These are phyloP conservation scores for Cephalopholis sonnerati DNA, from an alignment of 2,113 vertebrate species.

Conservation along the genomic window DNA sequence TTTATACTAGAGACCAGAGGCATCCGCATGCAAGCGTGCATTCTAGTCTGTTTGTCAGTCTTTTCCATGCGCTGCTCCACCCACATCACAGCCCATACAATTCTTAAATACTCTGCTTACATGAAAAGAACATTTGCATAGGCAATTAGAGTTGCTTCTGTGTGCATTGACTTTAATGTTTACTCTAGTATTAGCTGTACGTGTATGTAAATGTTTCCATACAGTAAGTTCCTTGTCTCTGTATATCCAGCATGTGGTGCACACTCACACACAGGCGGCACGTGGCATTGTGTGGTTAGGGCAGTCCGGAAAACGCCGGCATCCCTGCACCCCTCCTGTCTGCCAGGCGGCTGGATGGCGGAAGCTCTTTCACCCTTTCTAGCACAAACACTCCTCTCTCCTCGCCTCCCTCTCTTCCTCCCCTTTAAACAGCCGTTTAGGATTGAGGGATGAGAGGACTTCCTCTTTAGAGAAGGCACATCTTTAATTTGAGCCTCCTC, in stretches of 20 bases:
- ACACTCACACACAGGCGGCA: slow-evolving; percentile 42
- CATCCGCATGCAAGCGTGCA: slow-evolving; percentile 63
- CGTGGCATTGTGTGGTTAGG: slow-evolving; percentile 75
- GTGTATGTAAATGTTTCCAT: slow-evolving; percentile 30
- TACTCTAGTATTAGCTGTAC: slow-evolving; percentile 29
- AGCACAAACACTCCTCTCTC: slow-evolving; percentile 74
- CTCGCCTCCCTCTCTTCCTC: slow-evolving; percentile 75
- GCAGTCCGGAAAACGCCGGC: slow-evolving; percentile 63
- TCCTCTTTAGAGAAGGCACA: slow-evolving; percentile 82
- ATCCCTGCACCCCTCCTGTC: slow-evolving; percentile 74
- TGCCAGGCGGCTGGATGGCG: slow-evolving; percentile 73
- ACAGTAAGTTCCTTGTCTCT: slow-evolving; percentile 17
- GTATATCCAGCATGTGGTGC: slow-evolving; percentile 27
- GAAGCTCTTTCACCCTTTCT: slow-evolving; percentile 75
- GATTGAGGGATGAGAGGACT: slow-evolving; percentile 82
- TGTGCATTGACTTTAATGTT: slow-evolving; percentile 33
- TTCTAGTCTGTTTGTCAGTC: slow-evolving; percentile 70
- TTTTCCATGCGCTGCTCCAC: slow-evolving; percentile 67
- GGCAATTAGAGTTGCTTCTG: slow-evolving; percentile 48
- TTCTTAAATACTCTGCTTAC: slow-evolving; percentile 66
- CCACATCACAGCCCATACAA: slow-evolving; percentile 60
- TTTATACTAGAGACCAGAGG: slow-evolving; percentile 73
- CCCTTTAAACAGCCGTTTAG: slow-evolving; percentile 75
- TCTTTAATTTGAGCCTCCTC: slow-evolving; percentile 87
- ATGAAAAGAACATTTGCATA: slow-evolving; percentile 68